Evolutionary conservation across 2,113 vertebrate genomes (phyloP).

Genomic region (Salvator merianae): DNA sequence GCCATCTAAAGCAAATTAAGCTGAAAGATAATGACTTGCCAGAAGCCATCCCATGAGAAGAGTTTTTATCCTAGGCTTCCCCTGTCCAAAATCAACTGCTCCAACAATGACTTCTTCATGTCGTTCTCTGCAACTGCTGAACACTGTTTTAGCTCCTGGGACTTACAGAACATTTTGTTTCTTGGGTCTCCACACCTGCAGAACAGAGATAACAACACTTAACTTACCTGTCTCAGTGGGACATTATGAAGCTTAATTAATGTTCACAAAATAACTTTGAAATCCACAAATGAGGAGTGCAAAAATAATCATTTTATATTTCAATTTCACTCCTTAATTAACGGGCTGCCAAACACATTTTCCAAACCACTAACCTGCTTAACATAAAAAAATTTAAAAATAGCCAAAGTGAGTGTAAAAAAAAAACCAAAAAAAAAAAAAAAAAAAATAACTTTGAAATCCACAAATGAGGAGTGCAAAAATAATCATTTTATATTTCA

Average conservation of each 20-base stretch:
- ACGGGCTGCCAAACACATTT: slow-evolving; percentile 52
- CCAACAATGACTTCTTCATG: background rate
- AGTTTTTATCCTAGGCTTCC: background rate
- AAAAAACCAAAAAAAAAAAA: no score
- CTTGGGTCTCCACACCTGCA: slow-evolving; percentile 32
- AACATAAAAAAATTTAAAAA: slow-evolving; percentile 25
- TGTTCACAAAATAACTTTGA: slow-evolving; percentile 53
- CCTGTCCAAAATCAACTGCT: background rate
- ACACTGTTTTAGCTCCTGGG: slow-evolving; percentile 26
- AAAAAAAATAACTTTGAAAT: slow-evolving; percentile 53
- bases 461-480: slow-evolving; percentile 42
- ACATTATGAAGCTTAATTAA: slow-evolving; percentile 55
- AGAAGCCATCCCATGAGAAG: background rate
- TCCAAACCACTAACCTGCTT: slow-evolving; percentile 43
- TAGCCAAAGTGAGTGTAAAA: slow-evolving; percentile 22
- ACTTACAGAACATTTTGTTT: background rate
- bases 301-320: slow-evolving; percentile 11
- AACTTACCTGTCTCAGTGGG: slow-evolving; percentile 49
- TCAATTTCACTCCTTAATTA: slow-evolving; percentile 44
- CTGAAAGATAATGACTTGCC: background rate
- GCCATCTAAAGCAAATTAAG: background rate
- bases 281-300: slow-evolving; percentile 41
- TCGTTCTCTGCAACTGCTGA: slow-evolving; percentile 10
- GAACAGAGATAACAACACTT: slow-evolving; percentile 32
- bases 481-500: background rate